Percentiles rank a stretch among this genome's conserved stretches.
phyloP scores from a whole-genome alignment of 1,140 invertebrate genomes.

The Andrena cerasifolii region DNA sequence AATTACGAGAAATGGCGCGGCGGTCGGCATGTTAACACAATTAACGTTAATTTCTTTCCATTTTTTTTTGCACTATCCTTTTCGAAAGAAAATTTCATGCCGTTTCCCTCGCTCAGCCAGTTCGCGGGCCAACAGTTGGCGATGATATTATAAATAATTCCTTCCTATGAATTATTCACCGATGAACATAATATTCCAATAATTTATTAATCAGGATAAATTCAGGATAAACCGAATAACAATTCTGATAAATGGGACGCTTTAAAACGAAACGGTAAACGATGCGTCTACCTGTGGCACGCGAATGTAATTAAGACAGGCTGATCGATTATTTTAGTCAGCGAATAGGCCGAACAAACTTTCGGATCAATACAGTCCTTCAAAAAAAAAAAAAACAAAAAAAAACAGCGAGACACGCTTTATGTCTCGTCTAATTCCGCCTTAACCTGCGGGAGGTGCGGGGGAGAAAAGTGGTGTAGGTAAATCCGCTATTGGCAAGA shows the following conservation, averaged over 20 bases:
- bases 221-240: no score
- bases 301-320: not conserved
- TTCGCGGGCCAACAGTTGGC: slow-evolving; percentile 15
- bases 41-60: not conserved
- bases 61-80: not conserved
- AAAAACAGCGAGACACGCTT: no score
- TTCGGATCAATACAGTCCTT: no score
- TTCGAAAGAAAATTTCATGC: no score
- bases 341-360: no score
- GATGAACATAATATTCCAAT: not conserved
- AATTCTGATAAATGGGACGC: not conserved
- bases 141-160: slow-evolving; percentile 25
- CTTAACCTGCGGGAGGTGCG: not conserved
- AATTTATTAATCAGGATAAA: not conserved
- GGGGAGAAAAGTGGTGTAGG: not conserved
- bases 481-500: not conserved
- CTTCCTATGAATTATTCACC: not conserved
- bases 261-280: not conserved
- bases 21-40: not conserved
- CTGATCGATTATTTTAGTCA: not conserved
- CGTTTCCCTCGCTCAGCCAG: no score
- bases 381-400: no score
- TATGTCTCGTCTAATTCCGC: not conserved
- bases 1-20: slow-evolving; percentile 13
- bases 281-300: not conserved